Base-by-base conservation (phyloP, 1,140 invertebrate genomes). In the Tetragonula clypearis region DNA sequence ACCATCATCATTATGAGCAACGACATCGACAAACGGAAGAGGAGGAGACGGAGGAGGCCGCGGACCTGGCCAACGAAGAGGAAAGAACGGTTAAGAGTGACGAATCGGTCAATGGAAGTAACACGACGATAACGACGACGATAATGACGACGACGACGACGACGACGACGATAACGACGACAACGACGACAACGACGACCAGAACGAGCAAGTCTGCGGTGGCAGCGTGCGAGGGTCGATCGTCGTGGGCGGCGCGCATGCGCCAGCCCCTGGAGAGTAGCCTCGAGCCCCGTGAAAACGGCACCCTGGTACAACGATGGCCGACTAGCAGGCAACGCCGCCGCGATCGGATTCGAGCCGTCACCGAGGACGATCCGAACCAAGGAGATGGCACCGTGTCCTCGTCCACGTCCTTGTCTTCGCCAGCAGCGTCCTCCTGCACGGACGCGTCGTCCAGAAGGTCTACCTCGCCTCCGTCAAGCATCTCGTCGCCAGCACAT, bases 171-270 rank as follows among this genome's bases (percentile, higher is more conserved):
- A 65, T 66, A 79, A 76, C 76, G 66, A 68, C 66, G 19, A 68
- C 66, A 84, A 78, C 68, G 58, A 65, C 71, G 82, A 82, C 21
- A 55, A 62, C 56, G n/a, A 26, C 65, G 23, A 84, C 72, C 72
- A 88, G 66, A 82, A 86, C 76, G 86, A 81, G 78, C 68, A 86
- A 90, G 85, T 80, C 85, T 58, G 79, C 30, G 81, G 85, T 82
- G 78, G 72, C 83, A 69, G 87, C 86, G 69, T 74, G 88, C 84
- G 91, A 92, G 90, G 91, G 93, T 94, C 92, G 92, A 94, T 94
- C 87, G 80, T 49, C 76, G 87, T 84, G 72, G 80, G 21, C 60
- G 56, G 73, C 88, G 92, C 94, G 93, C 94, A 88, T 92, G 93
- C 93, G 94, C 85, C 91, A 91, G 53, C 77, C 90, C 92, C 92